phyloP scores from a whole-genome alignment of 2,888 invertebrate species.

The Chrysina gloriosa region DNA sequence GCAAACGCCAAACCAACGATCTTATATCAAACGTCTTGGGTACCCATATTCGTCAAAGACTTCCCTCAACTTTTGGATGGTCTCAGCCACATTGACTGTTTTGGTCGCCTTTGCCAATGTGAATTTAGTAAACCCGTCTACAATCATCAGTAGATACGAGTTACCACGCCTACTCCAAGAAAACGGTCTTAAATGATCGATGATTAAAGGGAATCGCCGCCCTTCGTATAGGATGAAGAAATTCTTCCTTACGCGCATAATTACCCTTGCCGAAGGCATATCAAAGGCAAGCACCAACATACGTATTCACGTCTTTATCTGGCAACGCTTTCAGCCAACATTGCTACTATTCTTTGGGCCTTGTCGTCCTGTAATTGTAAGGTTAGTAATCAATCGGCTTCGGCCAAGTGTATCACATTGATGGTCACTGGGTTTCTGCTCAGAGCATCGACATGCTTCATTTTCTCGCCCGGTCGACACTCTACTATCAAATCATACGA shows the following conservation, averaged over 20 bases:
- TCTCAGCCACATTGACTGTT: background rate
- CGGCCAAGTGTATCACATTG: no score
- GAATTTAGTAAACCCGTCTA: slow-evolving; percentile 48
- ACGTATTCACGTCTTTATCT: no score
- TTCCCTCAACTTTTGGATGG: background rate
- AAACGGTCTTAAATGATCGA: slow-evolving; percentile 49
- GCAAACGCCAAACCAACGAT: slow-evolving; percentile 45
- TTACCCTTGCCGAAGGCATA: no score
- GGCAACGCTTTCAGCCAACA: no score
- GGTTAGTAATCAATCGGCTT: no score
- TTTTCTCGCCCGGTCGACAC: no score
- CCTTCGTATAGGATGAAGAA: slow-evolving; percentile 49
- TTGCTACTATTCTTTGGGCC: no score
- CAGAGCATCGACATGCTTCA: no score
- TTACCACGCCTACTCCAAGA: slow-evolving; percentile 40
- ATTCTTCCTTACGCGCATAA: slow-evolving; percentile 49
- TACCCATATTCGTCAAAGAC: slow-evolving; percentile 39
- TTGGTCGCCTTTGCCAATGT: slow-evolving; percentile 40
- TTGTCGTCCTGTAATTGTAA: no score
- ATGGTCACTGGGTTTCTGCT: no score
- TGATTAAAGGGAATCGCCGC: slow-evolving; percentile 46
- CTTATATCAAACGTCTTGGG: slow-evolving; percentile 47
- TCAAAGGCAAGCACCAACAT: no score
- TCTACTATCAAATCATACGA: slow-evolving; percentile 50
- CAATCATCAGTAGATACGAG: slow-evolving; percentile 47